Conservation (phyloP, 1,140 invertebrate genomes). For the Rhagoletis pomonella region DNA sequence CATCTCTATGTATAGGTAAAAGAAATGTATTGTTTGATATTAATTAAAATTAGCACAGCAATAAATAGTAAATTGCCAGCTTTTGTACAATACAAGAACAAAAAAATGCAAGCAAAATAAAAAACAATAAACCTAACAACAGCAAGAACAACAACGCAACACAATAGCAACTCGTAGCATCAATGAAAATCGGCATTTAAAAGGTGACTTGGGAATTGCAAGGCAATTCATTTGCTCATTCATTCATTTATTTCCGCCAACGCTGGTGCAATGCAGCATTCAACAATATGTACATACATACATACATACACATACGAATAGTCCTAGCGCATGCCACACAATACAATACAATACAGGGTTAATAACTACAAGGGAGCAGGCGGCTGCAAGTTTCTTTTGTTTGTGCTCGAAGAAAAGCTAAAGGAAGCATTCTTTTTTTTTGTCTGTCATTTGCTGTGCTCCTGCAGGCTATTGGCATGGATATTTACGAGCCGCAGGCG, state of each 20-base stretch:
- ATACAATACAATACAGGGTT: neutral
- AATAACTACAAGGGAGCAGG: neutral
- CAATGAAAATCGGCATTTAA: conserved; percentile 6
- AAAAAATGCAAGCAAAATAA: neutral
- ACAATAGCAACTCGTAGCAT: neutral
- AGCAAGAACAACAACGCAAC: neutral
- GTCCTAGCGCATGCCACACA: too few relatives aligned
- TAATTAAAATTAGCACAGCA: conserved; percentile 49
- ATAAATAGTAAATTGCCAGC: conserved; percentile 44
- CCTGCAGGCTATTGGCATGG: neutral
- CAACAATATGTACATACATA: too few relatives aligned
- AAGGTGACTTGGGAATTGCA: conserved; percentile 42
- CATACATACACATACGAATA: too few relatives aligned
- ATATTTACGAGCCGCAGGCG: neutral
- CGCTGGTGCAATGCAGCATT: neutral
- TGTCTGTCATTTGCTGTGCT: neutral
- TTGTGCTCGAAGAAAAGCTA: neutral
- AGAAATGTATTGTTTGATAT: conserved; percentile 31
- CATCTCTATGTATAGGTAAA: neutral
- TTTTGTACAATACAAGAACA: neutral
- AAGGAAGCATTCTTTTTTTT: too few relatives aligned
- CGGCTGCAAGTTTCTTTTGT: neutral
- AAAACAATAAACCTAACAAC: neutral
- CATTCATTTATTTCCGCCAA: neutral
- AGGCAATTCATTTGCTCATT: conserved; percentile 25